Evolutionary conservation across 2,888 invertebrate genomes (phyloP).

Genomic region (Ophion slaviceki): DNA sequence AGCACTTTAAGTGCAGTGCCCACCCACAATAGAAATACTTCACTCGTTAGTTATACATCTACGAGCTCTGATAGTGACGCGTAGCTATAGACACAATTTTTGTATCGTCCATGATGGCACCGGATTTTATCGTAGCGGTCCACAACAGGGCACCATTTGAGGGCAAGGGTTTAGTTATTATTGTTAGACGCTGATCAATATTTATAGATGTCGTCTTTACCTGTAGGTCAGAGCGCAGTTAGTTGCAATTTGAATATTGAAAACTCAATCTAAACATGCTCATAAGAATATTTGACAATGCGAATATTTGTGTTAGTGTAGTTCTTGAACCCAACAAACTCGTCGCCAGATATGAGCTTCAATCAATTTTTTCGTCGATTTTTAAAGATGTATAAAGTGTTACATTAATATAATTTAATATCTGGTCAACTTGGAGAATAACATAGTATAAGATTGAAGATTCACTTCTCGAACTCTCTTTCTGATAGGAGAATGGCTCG

Average conservation of each 20-base stretch:
- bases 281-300: not conserved
- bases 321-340: not conserved
- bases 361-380: too few relatives aligned
- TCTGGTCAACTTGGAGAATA: too few relatives aligned
- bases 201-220: not conserved
- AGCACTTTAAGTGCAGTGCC: conserved; percentile 69
- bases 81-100: conserved; percentile 58
- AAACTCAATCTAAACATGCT: not conserved
- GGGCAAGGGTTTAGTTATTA: not conserved
- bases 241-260: not conserved
- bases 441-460: too few relatives aligned
- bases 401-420: too few relatives aligned
- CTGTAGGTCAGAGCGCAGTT: not conserved
- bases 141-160: not conserved
- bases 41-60: conserved; percentile 80
- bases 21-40: conserved; percentile 54
- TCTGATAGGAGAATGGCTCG: not conserved
- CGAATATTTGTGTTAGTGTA: not conserved
- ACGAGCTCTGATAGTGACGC: conserved; percentile 81
- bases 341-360: not conserved
- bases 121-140: not conserved
- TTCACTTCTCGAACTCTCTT: not conserved
- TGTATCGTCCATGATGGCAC: not conserved
- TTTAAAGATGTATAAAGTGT: too few relatives aligned
- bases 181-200: not conserved